phyloP scores from a whole-genome alignment of 2,113 vertebrate genomes.

The Sus scrofa region T2T-Sscrofa CM000818.6:3671501-3672000 shows the following conservation, averaged over 20 bases:
- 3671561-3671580: not conserved
- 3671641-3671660: not conserved
- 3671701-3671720: not conserved
- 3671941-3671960: not conserved
- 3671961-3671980: not conserved
- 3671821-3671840: not conserved
- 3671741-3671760: not conserved
- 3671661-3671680: not conserved
- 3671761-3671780: not conserved
- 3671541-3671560: not conserved
- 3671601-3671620: not conserved
- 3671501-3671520: not conserved
- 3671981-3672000: not conserved
- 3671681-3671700: not conserved
- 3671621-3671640: not conserved
- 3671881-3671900: not conserved
- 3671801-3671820: not conserved
- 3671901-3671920: not conserved
- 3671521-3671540: not conserved
- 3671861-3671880: not conserved
- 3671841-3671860: not conserved
- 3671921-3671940: not conserved
- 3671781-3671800: not conserved
- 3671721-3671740: not conserved
- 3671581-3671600: not conserved